Base-by-base conservation (phyloP, 1,140 invertebrate species). In the Pseudomyrmex concolor region DNA sequence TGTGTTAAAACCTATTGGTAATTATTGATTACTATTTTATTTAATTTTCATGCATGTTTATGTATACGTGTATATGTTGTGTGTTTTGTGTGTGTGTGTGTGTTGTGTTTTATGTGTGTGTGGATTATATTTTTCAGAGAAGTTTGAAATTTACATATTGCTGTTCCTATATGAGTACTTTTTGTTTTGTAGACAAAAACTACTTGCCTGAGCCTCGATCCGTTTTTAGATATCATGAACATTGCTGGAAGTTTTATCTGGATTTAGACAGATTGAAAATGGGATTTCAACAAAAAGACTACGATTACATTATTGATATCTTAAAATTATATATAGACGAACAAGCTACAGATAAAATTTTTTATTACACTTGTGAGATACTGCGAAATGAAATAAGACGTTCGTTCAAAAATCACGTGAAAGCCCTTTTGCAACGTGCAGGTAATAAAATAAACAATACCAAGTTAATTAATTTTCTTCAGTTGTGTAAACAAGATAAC, bases 201-300 rank as follows among this genome's bases (percentile, higher is more conserved):
- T 0, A 88, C 50, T 64, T 90, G 25, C 10, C 84, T 10, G 19
- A 85, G 15, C 76, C 88, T 60, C 55, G n/a, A 19, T 86, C 67
- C 0, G 0, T n/a, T 15, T 86, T 80, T 22, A 82, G 70, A 57
- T 15, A 88, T 34, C 51, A 59, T 59, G 5, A 25, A 64, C 0
- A 7, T 89, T 43, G 90, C 50, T 89, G 87, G 86, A 87, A 90
- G 9, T 87, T 91, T 73, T 89, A 90, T 80, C 1, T 68, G 8
- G 62, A 84, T 43, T 57, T 91, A 8, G 2, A 85, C 0, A 85
- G 63, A 17, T 64, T 93, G 7, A 66, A 86, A 66, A 48, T 84
- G 15, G 87, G 86, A 25, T 83, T 93, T 8, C 57, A 55, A 54
- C 76, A 91, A 45, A 12, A 84, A 9, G 90, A 92, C 84, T 92